Base-by-base conservation (phyloP, 2,888 invertebrate species). In the Rotaria macrura region DNA sequence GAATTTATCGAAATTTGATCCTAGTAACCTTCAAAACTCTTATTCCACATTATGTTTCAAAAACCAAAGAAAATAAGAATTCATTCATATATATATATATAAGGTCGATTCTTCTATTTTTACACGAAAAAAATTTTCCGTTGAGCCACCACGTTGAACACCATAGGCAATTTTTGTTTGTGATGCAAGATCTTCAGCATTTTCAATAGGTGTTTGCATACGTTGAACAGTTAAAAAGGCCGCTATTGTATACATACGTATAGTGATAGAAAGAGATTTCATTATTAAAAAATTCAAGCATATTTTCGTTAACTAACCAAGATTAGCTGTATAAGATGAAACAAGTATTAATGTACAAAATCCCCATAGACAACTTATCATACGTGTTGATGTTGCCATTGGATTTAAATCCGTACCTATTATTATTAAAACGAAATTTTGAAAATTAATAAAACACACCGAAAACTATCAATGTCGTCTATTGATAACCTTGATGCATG, bases 401-500 rank as follows among this genome's bases (percentile, higher is more conserved):
- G 87, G 87, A 83, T 74, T 86, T 29, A 87, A 72, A 34, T 87
- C 87, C 55, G 85, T 74, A 25, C 87, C 87, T 87, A 72, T 34
- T 52, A 47, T 29, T n/a, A 17, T n/a, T 6, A 40, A 52, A 49
- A 2, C 2, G 10, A 52, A 52, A 43, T 14, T 52, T 40, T 17
- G 20, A 23, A 23, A n/a, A n/a, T n/a, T n/a, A n/a, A 43, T 49
- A 65, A 65, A 65, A 43, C n/a, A n/a, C n/a, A n/a, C 9, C 49
- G 17, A 40, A 52, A 43, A 38, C 0, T 17, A 87, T 87, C 2
- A 88, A 88, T 72, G 88, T 87, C 3, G 10, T 43, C 12, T 17
- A 14, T 29, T 5, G 20, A 85, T 38, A 83, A 87, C 95, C 96
- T 91, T 96, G 96, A 89, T 96, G 94, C 93, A 97, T 93, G 94